Evolutionary conservation across 2,888 invertebrate genomes (phyloP).

Genomic region (Drosophila pseudotalamancana): DNA sequence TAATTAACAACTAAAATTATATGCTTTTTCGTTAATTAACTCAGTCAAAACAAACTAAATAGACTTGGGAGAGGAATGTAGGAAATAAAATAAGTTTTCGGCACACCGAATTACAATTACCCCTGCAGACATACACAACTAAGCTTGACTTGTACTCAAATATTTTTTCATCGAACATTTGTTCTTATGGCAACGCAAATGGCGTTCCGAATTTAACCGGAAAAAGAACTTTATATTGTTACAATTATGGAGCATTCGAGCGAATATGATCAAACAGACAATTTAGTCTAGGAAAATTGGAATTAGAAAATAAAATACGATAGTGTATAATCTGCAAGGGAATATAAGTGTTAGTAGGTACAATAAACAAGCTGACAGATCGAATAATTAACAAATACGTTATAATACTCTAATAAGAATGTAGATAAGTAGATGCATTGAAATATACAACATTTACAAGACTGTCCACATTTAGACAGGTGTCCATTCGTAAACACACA

Average conservation of each 20-base stretch:
- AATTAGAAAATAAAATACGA: slow-evolving; percentile 5
- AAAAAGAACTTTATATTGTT: slow-evolving; percentile 12
- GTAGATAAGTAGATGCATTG: slow-evolving; percentile 23
- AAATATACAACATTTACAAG: slow-evolving; percentile 75
- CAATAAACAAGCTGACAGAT: slow-evolving; percentile 8
- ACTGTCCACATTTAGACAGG: slow-evolving; percentile 13
- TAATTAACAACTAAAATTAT: slow-evolving; percentile 24
- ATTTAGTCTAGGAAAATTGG: background rate
- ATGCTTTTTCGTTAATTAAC: slow-evolving; percentile 17
- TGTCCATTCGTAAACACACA: slow-evolving; percentile 5
- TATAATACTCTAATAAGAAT: slow-evolving; percentile 26
- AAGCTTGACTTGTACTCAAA: background rate
- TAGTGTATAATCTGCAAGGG: slow-evolving; percentile 30
- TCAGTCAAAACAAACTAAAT: slow-evolving; percentile 18
- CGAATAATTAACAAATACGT: slow-evolving; percentile 31
- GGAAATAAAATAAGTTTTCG: slow-evolving; percentile 14
- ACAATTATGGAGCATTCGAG: background rate
- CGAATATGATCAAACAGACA: background rate
- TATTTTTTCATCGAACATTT: slow-evolving; percentile 19
- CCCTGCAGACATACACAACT: slow-evolving; percentile 32
- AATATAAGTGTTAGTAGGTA: slow-evolving; percentile 14
- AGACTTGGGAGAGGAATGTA: slow-evolving; percentile 12
- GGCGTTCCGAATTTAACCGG: background rate
- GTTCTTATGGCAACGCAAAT: slow-evolving; percentile 34
- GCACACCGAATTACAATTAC: slow-evolving; percentile 31